These are phyloP conservation scores for Pseudomyrmex sp. DNA, from an alignment of 1,140 invertebrate species.

Conservation along the genomic window DNA sequence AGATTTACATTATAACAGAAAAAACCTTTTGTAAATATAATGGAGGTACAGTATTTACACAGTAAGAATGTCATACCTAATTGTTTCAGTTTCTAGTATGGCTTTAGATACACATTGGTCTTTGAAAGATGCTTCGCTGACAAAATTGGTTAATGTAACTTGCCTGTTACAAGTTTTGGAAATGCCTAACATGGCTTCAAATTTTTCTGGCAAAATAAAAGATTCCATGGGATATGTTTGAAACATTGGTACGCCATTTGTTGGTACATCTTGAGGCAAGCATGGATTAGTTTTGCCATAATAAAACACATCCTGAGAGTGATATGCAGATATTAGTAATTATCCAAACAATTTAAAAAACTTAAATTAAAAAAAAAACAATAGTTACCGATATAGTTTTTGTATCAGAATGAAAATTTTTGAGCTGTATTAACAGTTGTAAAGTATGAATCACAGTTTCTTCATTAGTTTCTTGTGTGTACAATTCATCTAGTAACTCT, in stretches of 20 bases:
- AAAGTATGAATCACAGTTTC: constrained; percentile 71
- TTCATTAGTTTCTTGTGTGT: constrained; percentile 34
- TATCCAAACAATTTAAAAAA: background rate
- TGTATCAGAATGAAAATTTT: constrained; percentile 68
- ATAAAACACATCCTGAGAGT: constrained; percentile 78
- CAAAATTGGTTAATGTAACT: constrained; percentile 47
- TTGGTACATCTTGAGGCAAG: constrained; percentile 71
- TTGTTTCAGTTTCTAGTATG: constrained; percentile 59
- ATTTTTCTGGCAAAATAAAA: constrained; percentile 77
- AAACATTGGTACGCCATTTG: constrained; percentile 72
- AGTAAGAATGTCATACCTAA: constrained; percentile 52
- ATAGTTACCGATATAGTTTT: constrained; percentile 71
- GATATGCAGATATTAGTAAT: too few species aligned
- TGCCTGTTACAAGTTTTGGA: constrained; percentile 49
- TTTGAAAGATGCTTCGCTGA: constrained; percentile 64
- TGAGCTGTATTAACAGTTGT: constrained; percentile 77
- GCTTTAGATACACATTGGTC: constrained; percentile 53
- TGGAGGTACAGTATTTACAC: background rate
- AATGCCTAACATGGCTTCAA: constrained; percentile 73
- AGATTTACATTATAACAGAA: background rate
- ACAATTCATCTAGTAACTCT: constrained; percentile 71
- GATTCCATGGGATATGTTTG: constrained; percentile 80
- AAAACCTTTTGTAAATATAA: background rate
- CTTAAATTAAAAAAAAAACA: constrained; percentile 10
- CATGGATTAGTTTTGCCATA: constrained; percentile 76